Percentiles rank a stretch among this genome's conserved stretches.
phyloP scores from a whole-genome alignment of 2,888 invertebrate species.

The Vesta saturnalis region DNA sequence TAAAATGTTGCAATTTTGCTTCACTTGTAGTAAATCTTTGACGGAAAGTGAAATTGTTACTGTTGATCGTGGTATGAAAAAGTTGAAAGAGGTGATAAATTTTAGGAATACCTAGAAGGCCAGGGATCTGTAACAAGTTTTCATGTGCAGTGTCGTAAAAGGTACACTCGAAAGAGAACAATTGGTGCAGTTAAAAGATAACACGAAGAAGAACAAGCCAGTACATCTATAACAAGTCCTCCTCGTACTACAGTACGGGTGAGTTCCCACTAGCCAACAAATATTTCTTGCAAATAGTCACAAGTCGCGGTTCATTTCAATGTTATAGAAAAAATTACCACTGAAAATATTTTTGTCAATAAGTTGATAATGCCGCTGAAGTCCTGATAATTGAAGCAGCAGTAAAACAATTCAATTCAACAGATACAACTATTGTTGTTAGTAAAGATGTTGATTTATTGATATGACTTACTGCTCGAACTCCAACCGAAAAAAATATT shows the following conservation, averaged over 20 bases:
- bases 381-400: not conserved
- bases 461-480: not conserved
- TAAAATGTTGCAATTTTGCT: too few species aligned
- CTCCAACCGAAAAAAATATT: not conserved
- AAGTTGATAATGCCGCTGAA: too few species aligned
- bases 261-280: not conserved
- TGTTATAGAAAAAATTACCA: not conserved
- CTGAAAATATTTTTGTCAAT: not conserved
- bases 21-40: too few species aligned
- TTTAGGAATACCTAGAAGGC: slow-evolving; percentile 39
- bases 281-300: not conserved
- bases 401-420: not conserved
- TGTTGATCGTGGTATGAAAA: too few species aligned
- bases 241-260: slow-evolving; percentile 45
- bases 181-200: slow-evolving; percentile 48
- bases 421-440: not conserved
- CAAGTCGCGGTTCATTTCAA: not conserved
- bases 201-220: too few species aligned
- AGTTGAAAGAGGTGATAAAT: slow-evolving; percentile 48
- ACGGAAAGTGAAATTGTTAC: too few species aligned
- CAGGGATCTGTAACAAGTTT: slow-evolving; percentile 45
- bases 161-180: slow-evolving; percentile 46
- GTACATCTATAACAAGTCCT: too few species aligned
- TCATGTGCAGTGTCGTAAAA: slow-evolving; percentile 47
- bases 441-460: not conserved